Base-by-base conservation (phyloP, 1,140 invertebrate genomes). In the Brachionus manjavacas region DNA sequence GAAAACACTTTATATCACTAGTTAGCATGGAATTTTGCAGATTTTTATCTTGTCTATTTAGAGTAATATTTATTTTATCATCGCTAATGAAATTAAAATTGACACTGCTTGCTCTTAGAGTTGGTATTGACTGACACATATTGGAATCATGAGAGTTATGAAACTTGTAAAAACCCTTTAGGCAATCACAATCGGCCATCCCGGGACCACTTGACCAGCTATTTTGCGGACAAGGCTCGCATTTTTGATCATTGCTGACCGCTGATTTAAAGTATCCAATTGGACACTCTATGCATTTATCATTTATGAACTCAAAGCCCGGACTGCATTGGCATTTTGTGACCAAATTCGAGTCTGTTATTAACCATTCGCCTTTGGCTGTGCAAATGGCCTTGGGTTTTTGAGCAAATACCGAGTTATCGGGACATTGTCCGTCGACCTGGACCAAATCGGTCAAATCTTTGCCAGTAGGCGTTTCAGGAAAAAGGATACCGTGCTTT, bases 211-310 rank as follows among this genome's bases (percentile, higher is more conserved):
- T 49, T 14, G 81, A 68, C 60, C 60, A 68, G 23, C 81, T 83
- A 83, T 83, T 83, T 68, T 49, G 23, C n/a, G 81, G 81, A 83
- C 81, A 83, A 14, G 39, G 41, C 14, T 83, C 81, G 39, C 81
- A 83, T 68, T 60, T 52, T 49, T 83, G 39, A 49, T 83, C 41
- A 83, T 83, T 83, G 11, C 60, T 55, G 28, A 46, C 41, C 2
- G 64, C 20, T 46, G 64, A 52, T 83, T 83, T 83, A 11, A 70
- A 83, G 23, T 46, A 68, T 1, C 81, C 81, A 55, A 83, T 72
- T 11, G 81, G 49, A 70, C 81, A 83, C 12, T 55, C 25, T 3
- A 35, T 4, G 20, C 79, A 81, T 25, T 81, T 41, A 12, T 81
- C 64, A 35, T 68, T 43, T 8, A 64, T 25, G 25, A 64, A 81